Evolutionary conservation across 2,113 vertebrate genomes (phyloP).

Genomic region (Melospiza melodia): DNA sequence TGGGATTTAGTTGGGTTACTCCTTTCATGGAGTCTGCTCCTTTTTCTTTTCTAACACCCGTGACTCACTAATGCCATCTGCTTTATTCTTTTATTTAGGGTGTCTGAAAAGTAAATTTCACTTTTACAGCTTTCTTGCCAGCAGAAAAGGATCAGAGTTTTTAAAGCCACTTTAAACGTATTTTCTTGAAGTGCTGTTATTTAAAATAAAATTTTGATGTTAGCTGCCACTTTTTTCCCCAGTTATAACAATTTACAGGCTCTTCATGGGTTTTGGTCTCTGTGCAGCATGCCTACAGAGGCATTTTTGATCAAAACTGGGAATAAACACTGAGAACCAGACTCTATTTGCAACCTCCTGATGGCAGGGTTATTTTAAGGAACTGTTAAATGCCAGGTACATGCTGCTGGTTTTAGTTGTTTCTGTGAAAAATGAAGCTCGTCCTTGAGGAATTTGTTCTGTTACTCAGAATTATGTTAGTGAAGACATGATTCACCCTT

Average conservation of each 20-base stretch:
- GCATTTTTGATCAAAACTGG: neutral
- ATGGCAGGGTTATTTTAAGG: conserved; percentile 16
- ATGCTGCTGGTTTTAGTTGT: neutral
- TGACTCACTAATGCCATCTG: neutral
- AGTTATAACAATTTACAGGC: neutral
- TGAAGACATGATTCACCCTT: neutral
- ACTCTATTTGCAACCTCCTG: neutral
- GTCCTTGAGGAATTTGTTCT: neutral
- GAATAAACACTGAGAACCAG: neutral
- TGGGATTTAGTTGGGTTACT: neutral
- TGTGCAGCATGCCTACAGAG: neutral
- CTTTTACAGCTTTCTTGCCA: neutral
- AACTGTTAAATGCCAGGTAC: neutral
- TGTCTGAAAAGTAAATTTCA: neutral
- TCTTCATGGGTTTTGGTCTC: neutral
- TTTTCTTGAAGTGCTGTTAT: neutral
- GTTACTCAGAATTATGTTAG: neutral
- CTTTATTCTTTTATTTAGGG: neutral
- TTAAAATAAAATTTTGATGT: neutral
- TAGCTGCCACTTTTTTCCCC: neutral
- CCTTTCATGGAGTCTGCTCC: neutral
- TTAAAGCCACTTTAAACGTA: neutral
- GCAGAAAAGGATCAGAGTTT: neutral
- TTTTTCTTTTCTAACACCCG: neutral
- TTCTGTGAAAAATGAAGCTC: conserved; percentile 34